Base-by-base conservation (phyloP, 2,888 invertebrate species). In the Cryptosula pallasiana region DNA sequence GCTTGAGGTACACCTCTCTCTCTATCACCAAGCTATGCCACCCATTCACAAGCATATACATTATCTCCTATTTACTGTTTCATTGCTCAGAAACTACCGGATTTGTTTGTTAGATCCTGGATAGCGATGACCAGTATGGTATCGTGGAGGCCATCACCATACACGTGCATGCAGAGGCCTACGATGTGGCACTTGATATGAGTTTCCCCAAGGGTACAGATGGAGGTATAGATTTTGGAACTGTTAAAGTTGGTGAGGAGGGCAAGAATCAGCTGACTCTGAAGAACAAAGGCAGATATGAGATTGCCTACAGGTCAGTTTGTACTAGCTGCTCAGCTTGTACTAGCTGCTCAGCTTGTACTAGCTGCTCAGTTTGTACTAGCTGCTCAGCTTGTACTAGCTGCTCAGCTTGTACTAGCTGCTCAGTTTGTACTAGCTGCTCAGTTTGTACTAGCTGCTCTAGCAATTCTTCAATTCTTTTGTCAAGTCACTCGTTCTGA, bases 271-370 rank as follows among this genome's bases (percentile, higher is more conserved):
- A 77, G 16, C 81, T 82, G 73, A 79, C 82, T 0, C 76, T 85
- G 73, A 85, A 85, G 74, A 85, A 85, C 78, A 85, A 84, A 77
- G 85, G 85, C 35, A 84, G 83, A 81, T 85, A 85, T 77, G 84
- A 85, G 73, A 83, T 85, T 73, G 76, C 77, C 58, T 85, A 78
- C 77, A 79, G 78, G 84, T 85, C 77, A 78, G 45, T 45, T 20
- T 45, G 45, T n/a, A n/a, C n/a, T n/a, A n/a, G n/a, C n/a, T n/a
- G n/a, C n/a, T n/a, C n/a, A n/a, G n/a, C n/a, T n/a, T n/a, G n/a
- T n/a, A n/a, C n/a, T n/a, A n/a, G n/a, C n/a, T n/a, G n/a, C n/a
- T n/a, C n/a, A n/a, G n/a, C n/a, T n/a, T n/a, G n/a, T n/a, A n/a
- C n/a, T n/a, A n/a, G n/a, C n/a, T n/a, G n/a, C n/a, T n/a, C n/a